Base-by-base conservation (phyloP, 2,888 invertebrate genomes). In the Resseliella maxima region DNA sequence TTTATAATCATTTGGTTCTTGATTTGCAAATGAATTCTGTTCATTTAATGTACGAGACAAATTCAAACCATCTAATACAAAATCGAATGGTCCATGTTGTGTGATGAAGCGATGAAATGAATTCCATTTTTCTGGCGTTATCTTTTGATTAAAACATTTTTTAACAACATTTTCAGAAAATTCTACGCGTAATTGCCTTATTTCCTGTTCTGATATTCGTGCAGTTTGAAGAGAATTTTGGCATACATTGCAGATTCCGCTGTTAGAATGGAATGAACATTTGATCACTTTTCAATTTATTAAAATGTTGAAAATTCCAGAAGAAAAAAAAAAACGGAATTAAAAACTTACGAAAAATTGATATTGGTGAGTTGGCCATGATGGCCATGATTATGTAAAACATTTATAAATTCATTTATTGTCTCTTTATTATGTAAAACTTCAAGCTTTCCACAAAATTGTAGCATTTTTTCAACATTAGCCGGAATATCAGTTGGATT, bases 21-120 rank as follows among this genome's bases (percentile, higher is more conserved):
- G 24, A 24, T 50, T 8, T 21, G 5, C 10, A n/a, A n/a, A n/a
- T n/a, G n/a, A n/a, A n/a, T n/a, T n/a, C n/a, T n/a, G n/a, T n/a
- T n/a, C n/a, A n/a, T 72, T 72, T 72, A 35, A 12, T 15, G 31
- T 31, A 83, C n/a, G 38, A 38, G 83, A 83, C 2, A 83, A 38
- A n/a, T 83, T 83, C 38, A 83, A 83, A 0, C 83, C 83, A 38
- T 83, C 83, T 38, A 83, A 24, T 10, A 83, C 83, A n/a, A 83
- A 38, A 24, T 83, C 83, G n/a, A 83, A 83, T 24, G 83, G 83
- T 38, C 83, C 83, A 15, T 38, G 8, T 38, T 83, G 38, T n/a
- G 3, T 24, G 8, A 83, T 83, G 2, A n/a, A 0, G 2, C 24
- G 21, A n/a, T 38, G 24, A 27, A 83, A 83, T 6, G 18, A 0